Conservation (phyloP, 2,888 invertebrate species). For the Neoitamus cyanurus region DNA sequence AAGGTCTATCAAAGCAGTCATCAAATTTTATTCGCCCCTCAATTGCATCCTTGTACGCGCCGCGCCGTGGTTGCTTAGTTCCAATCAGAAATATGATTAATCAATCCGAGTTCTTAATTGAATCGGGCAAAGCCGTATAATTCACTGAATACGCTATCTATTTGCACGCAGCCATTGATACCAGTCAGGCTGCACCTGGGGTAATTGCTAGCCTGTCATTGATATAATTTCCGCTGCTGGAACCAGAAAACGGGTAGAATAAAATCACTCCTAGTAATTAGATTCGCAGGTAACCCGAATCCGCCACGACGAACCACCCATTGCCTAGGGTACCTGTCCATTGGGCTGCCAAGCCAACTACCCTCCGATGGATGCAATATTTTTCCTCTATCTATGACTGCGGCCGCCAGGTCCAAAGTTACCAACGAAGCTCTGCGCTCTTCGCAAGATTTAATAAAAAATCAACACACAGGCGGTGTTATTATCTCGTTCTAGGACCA, state of each 20-base stretch:
- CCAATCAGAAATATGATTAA: neutral
- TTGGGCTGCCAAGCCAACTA: neutral
- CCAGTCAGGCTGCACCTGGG: neutral
- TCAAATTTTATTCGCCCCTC: neutral
- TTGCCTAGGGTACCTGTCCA: neutral
- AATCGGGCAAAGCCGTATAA: neutral
- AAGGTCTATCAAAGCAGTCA: neutral
- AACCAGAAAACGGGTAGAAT: neutral
- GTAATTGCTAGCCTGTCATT: neutral
- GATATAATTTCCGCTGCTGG: neutral
- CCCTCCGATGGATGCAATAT: neutral
- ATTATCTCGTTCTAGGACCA: neutral
- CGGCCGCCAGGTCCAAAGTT: neutral
- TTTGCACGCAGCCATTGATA: neutral
- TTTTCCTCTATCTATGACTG: neutral
- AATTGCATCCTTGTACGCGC: neutral
- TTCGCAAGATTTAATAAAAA: neutral
- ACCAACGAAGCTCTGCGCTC: neutral
- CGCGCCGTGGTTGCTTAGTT: neutral
- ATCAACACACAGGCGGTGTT: neutral
- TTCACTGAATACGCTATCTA: neutral
- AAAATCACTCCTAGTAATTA: neutral
- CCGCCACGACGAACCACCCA: too few relatives aligned
- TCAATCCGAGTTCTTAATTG: neutral
- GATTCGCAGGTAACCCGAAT: neutral